These are phyloP conservation scores for Tenthredo amoena DNA, from an alignment of 2,888 invertebrate genomes.

Conservation along the genomic window DNA sequence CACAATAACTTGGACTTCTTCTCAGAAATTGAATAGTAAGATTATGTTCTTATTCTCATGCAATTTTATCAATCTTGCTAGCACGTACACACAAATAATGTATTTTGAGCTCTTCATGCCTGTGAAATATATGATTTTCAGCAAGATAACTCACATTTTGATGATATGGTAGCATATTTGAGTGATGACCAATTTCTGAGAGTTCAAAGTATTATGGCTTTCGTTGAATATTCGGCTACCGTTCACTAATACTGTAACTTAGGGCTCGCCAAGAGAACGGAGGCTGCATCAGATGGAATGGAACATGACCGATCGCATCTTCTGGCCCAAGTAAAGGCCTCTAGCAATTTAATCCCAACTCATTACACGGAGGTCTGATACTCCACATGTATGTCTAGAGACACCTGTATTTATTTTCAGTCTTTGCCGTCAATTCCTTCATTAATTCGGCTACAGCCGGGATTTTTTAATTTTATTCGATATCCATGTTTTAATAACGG, in stretches of 20 bases:
- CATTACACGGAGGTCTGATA: neutral
- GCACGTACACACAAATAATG: neutral
- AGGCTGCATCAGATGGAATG: neutral
- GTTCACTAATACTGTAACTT: neutral
- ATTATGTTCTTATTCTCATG: neutral
- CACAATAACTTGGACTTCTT: neutral
- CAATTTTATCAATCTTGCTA: slow-evolving; percentile 1
- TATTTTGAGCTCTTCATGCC: neutral
- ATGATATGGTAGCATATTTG: neutral
- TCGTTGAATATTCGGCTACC: neutral
- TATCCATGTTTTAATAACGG: slow-evolving; percentile 45
- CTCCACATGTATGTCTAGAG: neutral
- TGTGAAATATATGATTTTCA: neutral
- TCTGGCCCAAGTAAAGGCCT: neutral
- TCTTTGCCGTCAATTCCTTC: neutral
- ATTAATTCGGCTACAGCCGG: neutral
- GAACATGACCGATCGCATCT: neutral
- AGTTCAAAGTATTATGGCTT: neutral
- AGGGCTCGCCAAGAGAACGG: neutral
- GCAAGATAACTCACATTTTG: neutral
- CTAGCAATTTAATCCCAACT: neutral
- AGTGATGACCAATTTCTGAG: neutral
- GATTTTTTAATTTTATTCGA: slow-evolving; percentile 50
- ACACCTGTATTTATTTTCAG: neutral
- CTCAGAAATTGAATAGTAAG: neutral